Percentiles rank a stretch among this genome's conserved stretches.
phyloP scores from a whole-genome alignment of 2,113 vertebrate genomes.

The Pygoscelis adeliae region DNA sequence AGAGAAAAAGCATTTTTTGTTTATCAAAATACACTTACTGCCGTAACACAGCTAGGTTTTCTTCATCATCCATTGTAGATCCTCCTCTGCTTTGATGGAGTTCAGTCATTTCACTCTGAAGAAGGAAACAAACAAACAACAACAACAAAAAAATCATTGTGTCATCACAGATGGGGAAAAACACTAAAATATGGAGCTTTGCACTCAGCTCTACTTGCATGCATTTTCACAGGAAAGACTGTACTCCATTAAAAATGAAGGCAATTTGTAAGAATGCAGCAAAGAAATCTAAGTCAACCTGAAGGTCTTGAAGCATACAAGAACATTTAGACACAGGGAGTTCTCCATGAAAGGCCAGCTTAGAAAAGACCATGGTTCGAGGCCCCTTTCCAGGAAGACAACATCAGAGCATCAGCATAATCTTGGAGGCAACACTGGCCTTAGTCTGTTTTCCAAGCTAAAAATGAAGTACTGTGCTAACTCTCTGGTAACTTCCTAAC shows the following conservation, averaged over 20 bases:
- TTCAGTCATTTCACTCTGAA: slow-evolving; percentile 79
- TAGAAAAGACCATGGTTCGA: background rate
- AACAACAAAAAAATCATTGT: background rate
- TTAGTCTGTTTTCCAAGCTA: background rate
- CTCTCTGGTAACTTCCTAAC: background rate
- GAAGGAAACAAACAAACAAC: background rate
- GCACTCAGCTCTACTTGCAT: background rate
- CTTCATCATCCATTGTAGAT: slow-evolving; percentile 90
- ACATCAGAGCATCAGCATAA: background rate
- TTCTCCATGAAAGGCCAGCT: background rate
- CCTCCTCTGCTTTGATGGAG: slow-evolving; percentile 79
- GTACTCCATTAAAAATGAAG: background rate
- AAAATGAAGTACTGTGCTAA: background rate
- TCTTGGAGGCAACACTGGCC: background rate
- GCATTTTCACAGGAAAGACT: background rate
- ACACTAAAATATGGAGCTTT: background rate
- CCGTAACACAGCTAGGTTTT: slow-evolving; percentile 91
- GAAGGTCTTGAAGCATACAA: background rate
- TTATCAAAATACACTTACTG: slow-evolving; percentile 77
- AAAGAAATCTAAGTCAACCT: background rate
- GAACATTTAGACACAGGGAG: background rate
- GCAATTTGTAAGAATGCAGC: background rate
- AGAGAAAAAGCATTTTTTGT: background rate
- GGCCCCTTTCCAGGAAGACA: background rate
- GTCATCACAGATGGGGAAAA: background rate